phyloP scores from a whole-genome alignment of 2,797 vertebrate genomes.

The Trichosurus vulpecula region DNA sequence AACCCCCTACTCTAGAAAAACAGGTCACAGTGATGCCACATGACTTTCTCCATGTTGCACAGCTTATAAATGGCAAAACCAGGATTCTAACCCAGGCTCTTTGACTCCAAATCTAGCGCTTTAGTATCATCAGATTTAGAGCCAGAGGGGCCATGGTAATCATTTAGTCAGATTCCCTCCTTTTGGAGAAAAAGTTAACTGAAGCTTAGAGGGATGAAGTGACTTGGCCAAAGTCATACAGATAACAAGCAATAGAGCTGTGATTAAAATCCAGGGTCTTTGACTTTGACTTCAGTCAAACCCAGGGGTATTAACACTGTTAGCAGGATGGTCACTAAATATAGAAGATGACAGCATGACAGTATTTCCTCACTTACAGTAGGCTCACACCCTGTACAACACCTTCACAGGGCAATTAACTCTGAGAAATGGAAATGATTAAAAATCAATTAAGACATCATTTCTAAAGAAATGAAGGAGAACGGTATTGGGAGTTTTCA shows the following conservation, averaged over 20 bases:
- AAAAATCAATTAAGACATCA: constrained; percentile 62
- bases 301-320: not conserved
- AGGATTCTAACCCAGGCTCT: not conserved
- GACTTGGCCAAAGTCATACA: not conserved
- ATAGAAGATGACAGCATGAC: not conserved
- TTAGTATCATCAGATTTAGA: not conserved
- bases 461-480: constrained; percentile 51
- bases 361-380: not conserved
- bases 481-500: not conserved
- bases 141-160: not conserved
- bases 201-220: not conserved
- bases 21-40: not conserved
- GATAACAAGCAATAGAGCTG: not conserved
- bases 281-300: not conserved
- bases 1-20: not conserved
- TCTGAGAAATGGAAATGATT: constrained; percentile 73
- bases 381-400: not conserved
- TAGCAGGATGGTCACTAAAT: not conserved
- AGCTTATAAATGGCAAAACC: not conserved
- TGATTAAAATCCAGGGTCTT: not conserved
- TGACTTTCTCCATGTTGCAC: not conserved
- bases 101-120: not conserved
- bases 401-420: constrained; percentile 58
- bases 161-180: not conserved
- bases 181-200: not conserved